A percentile compares a stretch with the other conserved stretches of the same genome.
Evolutionary conservation across 2,888 invertebrate species (phyloP).

Genomic region (Cetonia aurata): DNA sequence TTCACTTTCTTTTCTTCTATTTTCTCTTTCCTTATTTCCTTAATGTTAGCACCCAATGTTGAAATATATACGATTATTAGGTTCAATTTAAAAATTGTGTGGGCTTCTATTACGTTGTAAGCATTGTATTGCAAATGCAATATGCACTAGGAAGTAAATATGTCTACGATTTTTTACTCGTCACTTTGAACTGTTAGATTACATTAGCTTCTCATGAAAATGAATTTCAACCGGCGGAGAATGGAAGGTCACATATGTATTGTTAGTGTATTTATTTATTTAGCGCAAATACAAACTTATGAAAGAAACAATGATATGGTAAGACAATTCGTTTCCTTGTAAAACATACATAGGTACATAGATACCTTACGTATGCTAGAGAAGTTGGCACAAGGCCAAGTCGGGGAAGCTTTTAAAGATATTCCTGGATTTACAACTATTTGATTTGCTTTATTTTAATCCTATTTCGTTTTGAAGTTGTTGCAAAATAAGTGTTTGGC

Average conservation of each 20-base stretch:
- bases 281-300: background rate
- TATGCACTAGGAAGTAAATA: slow-evolving; percentile 4
- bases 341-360: background rate
- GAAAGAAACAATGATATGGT: slow-evolving; percentile 10
- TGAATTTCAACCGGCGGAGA: too few relatives aligned
- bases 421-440: slow-evolving; percentile 24
- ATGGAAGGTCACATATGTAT: too few relatives aligned
- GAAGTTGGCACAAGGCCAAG: slow-evolving; percentile 14
- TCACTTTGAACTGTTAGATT: slow-evolving; percentile 1
- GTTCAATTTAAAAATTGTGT: slow-evolving; percentile 4
- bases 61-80: background rate
- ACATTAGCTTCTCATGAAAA: slow-evolving; percentile 12
- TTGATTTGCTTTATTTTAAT: slow-evolving; percentile 12
- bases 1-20: background rate
- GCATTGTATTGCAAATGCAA: too few relatives aligned
- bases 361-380: background rate
- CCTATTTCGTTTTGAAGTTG: background rate
- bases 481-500: too few relatives aligned
- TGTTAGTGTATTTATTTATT: slow-evolving; percentile 4
- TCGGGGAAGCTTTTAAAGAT: slow-evolving; percentile 4
- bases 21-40: background rate
- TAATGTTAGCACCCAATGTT: background rate
- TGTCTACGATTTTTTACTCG: background rate
- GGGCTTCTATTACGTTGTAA: background rate
- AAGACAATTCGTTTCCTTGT: slow-evolving; percentile 6